These are phyloP conservation scores for Hyposmocoma kahamanoa DNA, from an alignment of 1,140 invertebrate species.

Conservation along the genomic window DNA sequence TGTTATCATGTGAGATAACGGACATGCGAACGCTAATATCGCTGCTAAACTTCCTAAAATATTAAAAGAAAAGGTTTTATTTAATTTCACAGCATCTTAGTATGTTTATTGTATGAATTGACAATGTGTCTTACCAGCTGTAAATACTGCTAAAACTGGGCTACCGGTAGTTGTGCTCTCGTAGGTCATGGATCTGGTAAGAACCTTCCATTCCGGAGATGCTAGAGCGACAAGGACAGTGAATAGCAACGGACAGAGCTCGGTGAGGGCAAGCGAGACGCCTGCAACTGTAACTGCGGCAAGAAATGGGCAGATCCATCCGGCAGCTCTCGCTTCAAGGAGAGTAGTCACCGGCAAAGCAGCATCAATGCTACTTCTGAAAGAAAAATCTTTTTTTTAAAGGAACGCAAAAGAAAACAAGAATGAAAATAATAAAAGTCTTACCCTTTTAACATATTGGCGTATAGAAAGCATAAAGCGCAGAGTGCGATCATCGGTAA, in stretches of 20 bases:
- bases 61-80: too few species aligned
- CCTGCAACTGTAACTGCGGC: slow-evolving; percentile 76
- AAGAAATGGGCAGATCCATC: slow-evolving; percentile 76
- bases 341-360: slow-evolving; percentile 77
- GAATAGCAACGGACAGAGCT: slow-evolving; percentile 77
- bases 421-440: slow-evolving; percentile 1
- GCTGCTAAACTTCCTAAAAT: slow-evolving; percentile 77
- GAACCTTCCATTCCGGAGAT: slow-evolving; percentile 78
- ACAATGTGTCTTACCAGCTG: slow-evolving; percentile 64
- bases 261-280: slow-evolving; percentile 76
- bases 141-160: slow-evolving; percentile 79
- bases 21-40: slow-evolving; percentile 80
- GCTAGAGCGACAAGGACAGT: slow-evolving; percentile 75
- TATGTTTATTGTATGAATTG: background rate
- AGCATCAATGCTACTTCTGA: slow-evolving; percentile 62
- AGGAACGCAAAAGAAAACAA: background rate
- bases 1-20: slow-evolving; percentile 72
- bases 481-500: slow-evolving; percentile 46
- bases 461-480: slow-evolving; percentile 57
- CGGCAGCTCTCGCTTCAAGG: slow-evolving; percentile 75
- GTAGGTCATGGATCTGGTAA: slow-evolving; percentile 78
- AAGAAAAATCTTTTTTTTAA: slow-evolving; percentile 11
- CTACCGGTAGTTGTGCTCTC: slow-evolving; percentile 78
- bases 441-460: slow-evolving; percentile 64
- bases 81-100: too few species aligned